phyloP scores from a whole-genome alignment of 2,113 vertebrate genomes.

The Brachyhypopomus occidentalis region DNA sequence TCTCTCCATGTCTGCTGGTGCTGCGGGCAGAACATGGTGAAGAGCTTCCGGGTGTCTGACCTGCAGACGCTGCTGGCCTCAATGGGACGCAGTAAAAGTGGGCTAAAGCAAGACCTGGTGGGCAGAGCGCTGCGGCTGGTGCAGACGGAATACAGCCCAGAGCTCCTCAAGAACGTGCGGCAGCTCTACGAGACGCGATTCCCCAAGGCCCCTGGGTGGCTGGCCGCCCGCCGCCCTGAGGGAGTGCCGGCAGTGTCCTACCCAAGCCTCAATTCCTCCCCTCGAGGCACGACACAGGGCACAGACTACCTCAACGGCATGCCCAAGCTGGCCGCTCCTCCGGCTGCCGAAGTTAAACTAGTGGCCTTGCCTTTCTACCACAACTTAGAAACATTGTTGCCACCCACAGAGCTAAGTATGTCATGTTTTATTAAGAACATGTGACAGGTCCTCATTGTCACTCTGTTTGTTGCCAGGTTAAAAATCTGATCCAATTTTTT shows the following conservation, averaged over 20 bases:
- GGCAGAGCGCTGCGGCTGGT: constrained; percentile 92
- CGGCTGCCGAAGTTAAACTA: constrained; percentile 85
- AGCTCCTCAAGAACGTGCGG: constrained; percentile 95
- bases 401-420: constrained; percentile 93
- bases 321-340: constrained; percentile 74
- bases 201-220: constrained; percentile 79
- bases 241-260: constrained; percentile 75
- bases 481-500: background rate
- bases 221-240: constrained; percentile 77
- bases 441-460: background rate
- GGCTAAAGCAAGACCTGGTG: constrained; percentile 97
- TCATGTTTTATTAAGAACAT: constrained; percentile 9
- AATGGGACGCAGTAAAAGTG: constrained; percentile 98
- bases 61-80: constrained; percentile 97
- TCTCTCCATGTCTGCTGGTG: background rate
- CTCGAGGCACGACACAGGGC: constrained; percentile 78
- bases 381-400: constrained; percentile 90
- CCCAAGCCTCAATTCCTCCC: constrained; percentile 72
- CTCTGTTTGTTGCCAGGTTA: background rate
- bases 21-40: constrained; percentile 92
- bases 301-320: constrained; percentile 95
- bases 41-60: constrained; percentile 99
- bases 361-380: constrained; percentile 95
- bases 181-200: constrained; percentile 97
- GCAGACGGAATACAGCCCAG: constrained; percentile 95